Evolutionary conservation across 92 coral and sea anemone species (phyloP).

Genomic region (Hydrozoanthus gracilis): DNA sequence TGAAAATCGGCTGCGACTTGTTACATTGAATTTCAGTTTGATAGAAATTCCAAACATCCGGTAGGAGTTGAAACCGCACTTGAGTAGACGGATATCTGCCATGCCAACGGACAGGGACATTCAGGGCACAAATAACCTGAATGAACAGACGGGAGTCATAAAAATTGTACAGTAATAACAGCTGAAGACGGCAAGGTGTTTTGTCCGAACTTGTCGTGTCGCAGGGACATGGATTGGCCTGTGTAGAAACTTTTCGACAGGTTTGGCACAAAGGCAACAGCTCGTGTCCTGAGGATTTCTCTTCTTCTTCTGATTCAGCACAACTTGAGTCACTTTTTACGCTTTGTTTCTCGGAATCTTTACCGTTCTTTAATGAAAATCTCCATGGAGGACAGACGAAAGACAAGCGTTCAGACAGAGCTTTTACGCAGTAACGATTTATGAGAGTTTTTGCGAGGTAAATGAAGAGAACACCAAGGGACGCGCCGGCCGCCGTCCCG

Average conservation of each 20-base stretch:
- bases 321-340: constrained; percentile 29
- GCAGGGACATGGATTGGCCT: constrained; percentile 62
- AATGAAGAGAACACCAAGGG: constrained; percentile 15
- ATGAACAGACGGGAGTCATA: constrained; percentile 75
- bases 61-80: constrained; percentile 85
- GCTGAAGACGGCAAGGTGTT: constrained; percentile 83
- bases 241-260: constrained; percentile 60
- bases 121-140: constrained; percentile 85
- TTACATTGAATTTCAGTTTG: constrained; percentile 74
- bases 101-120: constrained; percentile 83
- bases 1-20: constrained; percentile 84
- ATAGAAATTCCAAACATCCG: constrained; percentile 69
- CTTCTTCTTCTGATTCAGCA: constrained; percentile 38
- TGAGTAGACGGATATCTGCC: constrained; percentile 79
- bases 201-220: constrained; percentile 33
- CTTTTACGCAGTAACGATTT: neutral
- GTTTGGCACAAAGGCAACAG: constrained; percentile 48
- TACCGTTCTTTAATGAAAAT: neutral
- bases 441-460: constrained; percentile 18
- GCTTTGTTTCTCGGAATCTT: constrained; percentile 26
- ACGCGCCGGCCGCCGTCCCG: constrained; percentile 31
- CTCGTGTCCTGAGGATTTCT: constrained; percentile 8
- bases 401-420: constrained; percentile 16
- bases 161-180: constrained; percentile 76
- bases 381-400: constrained; percentile 9